Base-by-base conservation (phyloP, 2,888 invertebrate genomes). In the Acronicta leporina region DNA sequence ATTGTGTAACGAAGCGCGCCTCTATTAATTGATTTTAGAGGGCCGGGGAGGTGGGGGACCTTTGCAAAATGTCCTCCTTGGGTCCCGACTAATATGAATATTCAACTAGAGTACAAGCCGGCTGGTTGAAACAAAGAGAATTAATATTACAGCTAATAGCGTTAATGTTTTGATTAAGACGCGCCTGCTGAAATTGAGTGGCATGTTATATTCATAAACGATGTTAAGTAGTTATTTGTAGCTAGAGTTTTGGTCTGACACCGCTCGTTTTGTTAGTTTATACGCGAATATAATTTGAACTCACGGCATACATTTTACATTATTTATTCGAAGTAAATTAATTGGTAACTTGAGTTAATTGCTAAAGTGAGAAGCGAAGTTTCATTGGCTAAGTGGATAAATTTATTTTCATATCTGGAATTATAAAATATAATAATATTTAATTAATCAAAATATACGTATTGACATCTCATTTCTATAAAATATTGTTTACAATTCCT, bases 11-110 rank as follows among this genome's bases (percentile, higher is more conserved):
- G 85, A 91, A 87, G 84, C 90, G 76, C 81, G 72, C 72, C 86
- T 80, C 80, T 86, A 90, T 90, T 91, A 92, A 92, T 91, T 91
- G 90, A 87, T 89, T 88, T 87, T 74, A 68, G 72, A 73, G 75
- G 68, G 67, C 68, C 43, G 62, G 74, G 79, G 79, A 73, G 73
- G 62, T 63, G 54, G 73, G 73, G 80, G 79, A 74, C 75, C 71
- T 77, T 74, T 60, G 60, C 63, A 73, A 74, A 74, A 69, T 71
- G 74, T 75, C 75, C 74, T 70, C 68, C 69, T 77, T 75, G 67
- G 68, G 53, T 60, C 60, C 62, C 71, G 57, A 65, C 61, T 73
- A 68, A 73, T 78, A 87, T 89, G 88, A 90, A 89, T 90, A 90
- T 90, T 90, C 89, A 89, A 89, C 85, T 86, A 86, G 81, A 77